These are phyloP conservation scores for Hydrozoanthus tunicans DNA, from an alignment of 64 coral and sea anemone species.

Conservation along the genomic window DNA sequence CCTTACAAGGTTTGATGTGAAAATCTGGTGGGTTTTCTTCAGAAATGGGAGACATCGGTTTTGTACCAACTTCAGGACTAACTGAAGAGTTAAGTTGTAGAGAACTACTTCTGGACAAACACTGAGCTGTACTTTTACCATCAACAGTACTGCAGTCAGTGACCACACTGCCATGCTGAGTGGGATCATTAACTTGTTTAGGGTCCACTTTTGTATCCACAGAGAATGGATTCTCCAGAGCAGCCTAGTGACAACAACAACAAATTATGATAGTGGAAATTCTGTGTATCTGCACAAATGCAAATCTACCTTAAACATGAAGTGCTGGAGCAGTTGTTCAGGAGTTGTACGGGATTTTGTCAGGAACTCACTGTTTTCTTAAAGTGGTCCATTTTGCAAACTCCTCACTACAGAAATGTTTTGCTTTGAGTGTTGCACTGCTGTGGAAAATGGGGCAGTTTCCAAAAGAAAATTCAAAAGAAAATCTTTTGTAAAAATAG, in stretches of 20 bases:
- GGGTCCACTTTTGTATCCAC: not conserved
- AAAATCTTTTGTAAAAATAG: not conserved
- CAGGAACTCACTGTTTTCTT: too few species aligned
- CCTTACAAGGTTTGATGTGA: too few species aligned
- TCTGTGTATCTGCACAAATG: too few species aligned
- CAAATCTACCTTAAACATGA: too few species aligned
- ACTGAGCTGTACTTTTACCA: not conserved
- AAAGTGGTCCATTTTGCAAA: too few species aligned
- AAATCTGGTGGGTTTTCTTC: constrained; percentile 16
- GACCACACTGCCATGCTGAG: too few species aligned
- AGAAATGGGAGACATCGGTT: constrained; percentile 9
- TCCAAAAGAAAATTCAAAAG: not conserved
- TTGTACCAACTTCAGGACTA: not conserved
- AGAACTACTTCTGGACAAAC: not conserved
- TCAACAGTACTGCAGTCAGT: too few species aligned
- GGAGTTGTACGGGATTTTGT: too few species aligned
- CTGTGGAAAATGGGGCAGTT: too few species aligned
- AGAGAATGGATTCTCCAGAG: not conserved
- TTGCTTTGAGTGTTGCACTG: too few species aligned
- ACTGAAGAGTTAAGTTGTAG: not conserved
- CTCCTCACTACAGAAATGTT: too few species aligned
- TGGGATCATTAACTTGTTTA: not conserved
- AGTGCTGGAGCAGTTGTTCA: too few species aligned
- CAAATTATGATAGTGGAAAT: not conserved
- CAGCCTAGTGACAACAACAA: not conserved